Base-by-base conservation (phyloP, 2,113 vertebrate genomes). In the Oryzias melastigma region DNA sequence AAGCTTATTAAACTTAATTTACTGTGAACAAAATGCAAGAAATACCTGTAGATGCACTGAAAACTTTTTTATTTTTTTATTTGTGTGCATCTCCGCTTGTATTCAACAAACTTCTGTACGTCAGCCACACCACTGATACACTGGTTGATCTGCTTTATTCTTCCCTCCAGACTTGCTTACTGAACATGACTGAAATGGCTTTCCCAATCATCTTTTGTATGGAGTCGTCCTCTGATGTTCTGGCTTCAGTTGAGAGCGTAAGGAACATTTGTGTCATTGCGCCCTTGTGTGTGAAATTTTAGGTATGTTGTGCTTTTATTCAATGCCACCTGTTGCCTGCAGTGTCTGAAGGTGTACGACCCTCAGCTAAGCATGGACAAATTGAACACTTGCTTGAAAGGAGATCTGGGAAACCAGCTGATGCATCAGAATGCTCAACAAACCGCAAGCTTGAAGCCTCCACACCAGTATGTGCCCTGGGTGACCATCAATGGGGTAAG, bases 401-500 rank as follows among this genome's bases (percentile, higher is more conserved):
- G 96, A 5, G 89, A 92, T 2, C 24, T 53, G 0, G 96, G 96
- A 22, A 89, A 83, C 1, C 55, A 92, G 57, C 87, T 99, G 49
- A 94, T 99, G 93, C 97, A 98, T 53, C 25, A 14, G 45, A 98
- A 98, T 0, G 96, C 97, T 0, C 62, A 93, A 59, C 60, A 70
- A 54, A 99, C 96, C 0, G 2, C 62, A 0, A 89, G 89, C 0
- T 87, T 99, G 24, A 58, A 90, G 0, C 97, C 97, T 0, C 90
- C 91, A 0, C 96, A 98, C 20, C 0, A 92, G 0, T 99, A 92
- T 1, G 96, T 98, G 51, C 96, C 97, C 51, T 99, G 97, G 97
- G 69, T 98, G n/a, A 88, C 94, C 22, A 22, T 99, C 66, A 93
- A 98, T 0, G 94, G 93, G 91, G 96, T 97, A 85, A 79, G 85